Conservation (phyloP, 2,113 vertebrate species). For the Saccopteryx leptura region DNA sequence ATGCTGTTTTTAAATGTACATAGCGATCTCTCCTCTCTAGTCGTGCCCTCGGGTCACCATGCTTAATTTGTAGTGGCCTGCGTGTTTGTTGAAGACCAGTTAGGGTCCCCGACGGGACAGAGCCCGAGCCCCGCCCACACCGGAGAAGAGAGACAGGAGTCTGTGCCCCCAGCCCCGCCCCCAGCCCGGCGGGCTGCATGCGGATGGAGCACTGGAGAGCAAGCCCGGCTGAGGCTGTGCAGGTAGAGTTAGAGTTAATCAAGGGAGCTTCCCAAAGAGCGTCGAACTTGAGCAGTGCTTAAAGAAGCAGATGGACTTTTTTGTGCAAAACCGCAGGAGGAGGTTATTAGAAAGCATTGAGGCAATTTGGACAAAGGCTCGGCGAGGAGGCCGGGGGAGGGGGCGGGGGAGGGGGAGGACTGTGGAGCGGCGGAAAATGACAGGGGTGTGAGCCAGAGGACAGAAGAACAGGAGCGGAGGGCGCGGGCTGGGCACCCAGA, state of each 20-base stretch:
- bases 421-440: fast-evolving
- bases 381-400: fast-evolving
- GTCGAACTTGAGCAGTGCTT: background rate
- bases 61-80: too few species aligned
- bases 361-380: background rate
- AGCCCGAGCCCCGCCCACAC: background rate
- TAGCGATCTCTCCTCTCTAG: fast-evolving
- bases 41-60: fast-evolving
- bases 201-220: fast-evolving
- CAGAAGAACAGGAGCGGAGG: fast-evolving
- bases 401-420: fast-evolving
- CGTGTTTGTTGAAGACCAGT: fast-evolving
- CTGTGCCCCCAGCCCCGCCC: fast-evolving
- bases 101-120: too few species aligned
- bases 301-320: background rate
- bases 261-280: background rate
- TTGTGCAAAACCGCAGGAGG: background rate
- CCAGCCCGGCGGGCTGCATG: fast-evolving
- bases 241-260: background rate
- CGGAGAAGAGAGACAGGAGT: background rate
- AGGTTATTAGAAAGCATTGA: background rate
- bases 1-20: background rate
- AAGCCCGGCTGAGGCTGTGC: fast-evolving
- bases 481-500: fast-evolving
- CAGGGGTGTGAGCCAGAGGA: fast-evolving